Conservation (phyloP, 2,113 vertebrate genomes). For the Microtus oregoni region DNA sequence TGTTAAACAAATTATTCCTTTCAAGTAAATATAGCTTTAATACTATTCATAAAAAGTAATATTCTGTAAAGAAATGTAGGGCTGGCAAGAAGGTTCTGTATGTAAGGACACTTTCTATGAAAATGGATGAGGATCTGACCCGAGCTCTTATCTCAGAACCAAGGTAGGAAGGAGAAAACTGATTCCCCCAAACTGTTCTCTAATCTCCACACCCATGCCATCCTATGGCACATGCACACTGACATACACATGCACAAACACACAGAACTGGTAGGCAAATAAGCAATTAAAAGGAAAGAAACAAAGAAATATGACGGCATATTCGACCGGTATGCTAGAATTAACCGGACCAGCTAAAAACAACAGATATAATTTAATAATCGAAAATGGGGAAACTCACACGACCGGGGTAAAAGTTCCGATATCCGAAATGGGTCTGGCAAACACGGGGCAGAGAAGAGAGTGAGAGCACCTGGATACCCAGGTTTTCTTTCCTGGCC, state of each 20-base stretch:
- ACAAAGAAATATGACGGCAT: neutral
- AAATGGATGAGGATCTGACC: neutral
- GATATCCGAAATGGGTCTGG: too few relatives aligned
- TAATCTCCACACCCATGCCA: too few relatives aligned
- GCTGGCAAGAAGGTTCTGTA: neutral
- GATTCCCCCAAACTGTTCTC: neutral
- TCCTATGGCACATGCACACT: too few relatives aligned
- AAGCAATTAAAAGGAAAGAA: neutral
- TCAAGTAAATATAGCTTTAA: neutral
- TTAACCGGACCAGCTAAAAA: too few relatives aligned
- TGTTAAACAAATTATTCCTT: neutral
- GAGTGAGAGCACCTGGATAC: too few relatives aligned
- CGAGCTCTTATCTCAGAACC: too few relatives aligned
- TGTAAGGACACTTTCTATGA: neutral
- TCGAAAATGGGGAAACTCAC: too few relatives aligned
- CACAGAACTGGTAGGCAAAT: neutral
- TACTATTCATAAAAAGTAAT: neutral
- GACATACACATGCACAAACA: neutral
- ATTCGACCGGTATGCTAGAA: too few relatives aligned
- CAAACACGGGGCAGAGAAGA: too few relatives aligned
- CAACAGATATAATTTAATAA: too few relatives aligned
- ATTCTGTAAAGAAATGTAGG: neutral
- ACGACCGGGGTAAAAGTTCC: too few relatives aligned
- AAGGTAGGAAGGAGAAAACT: neutral
- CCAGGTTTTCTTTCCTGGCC: too few relatives aligned